Evolutionary conservation across 2,888 invertebrate species (phyloP), one percentile per base, ranked within the genome.

Genomic region (Hirtodrosophila trivittata): DNA sequence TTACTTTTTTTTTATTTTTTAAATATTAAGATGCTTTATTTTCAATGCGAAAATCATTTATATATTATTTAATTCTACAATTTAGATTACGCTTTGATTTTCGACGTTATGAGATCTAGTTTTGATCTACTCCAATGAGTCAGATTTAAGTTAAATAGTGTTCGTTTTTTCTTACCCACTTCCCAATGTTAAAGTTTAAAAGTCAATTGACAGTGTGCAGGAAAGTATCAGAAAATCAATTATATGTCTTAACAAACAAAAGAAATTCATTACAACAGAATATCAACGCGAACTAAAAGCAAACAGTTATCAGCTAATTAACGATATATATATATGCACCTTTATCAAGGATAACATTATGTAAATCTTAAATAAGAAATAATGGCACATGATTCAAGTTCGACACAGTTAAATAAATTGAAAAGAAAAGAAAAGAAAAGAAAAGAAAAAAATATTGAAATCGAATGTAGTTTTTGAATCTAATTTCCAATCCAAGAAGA

Each of bases 401-500:
- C 8, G 10, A 7, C 4, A 4, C 12, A 26, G 39, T 10, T 18
- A 8, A 50, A 30, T 16, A 6, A 3, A 28, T 12, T 25, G 26
- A 66, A 42, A 8, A 3, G 6, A 43, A 45, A 37, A 26, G 6
- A 2, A 26, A 13, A 21, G 26, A 66, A 42, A 8, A 3, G 6
- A 45, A 46, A 38, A 33, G 6, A 49, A 14, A 28, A 9, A 28
- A 28, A 28, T 28, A 57, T 52, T 47, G 12, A 14, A 58, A 55
- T 64, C 35, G 25, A 33, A 59, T 35, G 49, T 59, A 52, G 51
- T 45, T 51, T 66, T 55, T 49, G 14, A 69, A 68, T 49, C 43
- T 21, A n/a, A 32, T 37, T 41, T 43, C 9, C 30, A 50, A 39
- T 14, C 21, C 35, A 50, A 43, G n/a, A 21, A 50, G 50, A 45